These are phyloP conservation scores for Camelus dromedarius DNA, from an alignment of 2,113 vertebrate species.

Conservation along the genomic window DNA sequence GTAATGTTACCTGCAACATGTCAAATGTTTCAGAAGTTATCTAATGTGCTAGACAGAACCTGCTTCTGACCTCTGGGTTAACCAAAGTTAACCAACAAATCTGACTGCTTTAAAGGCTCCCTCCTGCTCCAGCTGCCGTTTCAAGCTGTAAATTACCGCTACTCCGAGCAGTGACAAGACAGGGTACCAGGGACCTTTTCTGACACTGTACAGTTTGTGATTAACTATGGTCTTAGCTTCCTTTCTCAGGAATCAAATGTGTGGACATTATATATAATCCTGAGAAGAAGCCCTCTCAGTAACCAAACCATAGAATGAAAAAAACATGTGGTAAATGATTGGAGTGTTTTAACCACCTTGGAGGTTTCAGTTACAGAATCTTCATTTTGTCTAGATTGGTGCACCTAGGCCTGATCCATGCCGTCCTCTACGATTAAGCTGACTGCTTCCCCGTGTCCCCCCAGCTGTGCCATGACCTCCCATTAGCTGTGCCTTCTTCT, in stretches of 20 bases:
- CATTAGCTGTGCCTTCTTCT: background rate
- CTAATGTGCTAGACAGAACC: constrained; percentile 72
- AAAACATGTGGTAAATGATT: background rate
- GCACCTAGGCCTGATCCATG: background rate
- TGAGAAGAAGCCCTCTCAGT: background rate
- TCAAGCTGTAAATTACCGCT: constrained; percentile 64
- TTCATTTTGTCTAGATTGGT: background rate
- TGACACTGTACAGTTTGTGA: constrained; percentile 51
- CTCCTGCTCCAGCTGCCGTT: constrained; percentile 43
- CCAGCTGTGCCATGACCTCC: background rate
- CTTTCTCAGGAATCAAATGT: constrained; percentile 14
- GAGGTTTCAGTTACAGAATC: background rate
- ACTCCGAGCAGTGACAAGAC: constrained; percentile 42
- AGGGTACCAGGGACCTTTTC: constrained; percentile 39
- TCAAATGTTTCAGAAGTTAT: constrained; percentile 72
- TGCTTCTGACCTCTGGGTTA: constrained; percentile 73
- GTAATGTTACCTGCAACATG: constrained; percentile 68
- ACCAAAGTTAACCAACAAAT: constrained; percentile 69
- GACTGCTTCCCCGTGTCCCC: background rate
- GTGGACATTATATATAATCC: background rate
- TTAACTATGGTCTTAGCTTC: constrained; percentile 51
- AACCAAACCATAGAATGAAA: background rate
- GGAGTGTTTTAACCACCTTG: background rate
- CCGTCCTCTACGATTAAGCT: background rate
- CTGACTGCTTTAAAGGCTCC: constrained; percentile 50